Conservation (phyloP, 1,140 invertebrate species). For the Neodiprion virginianus region DNA sequence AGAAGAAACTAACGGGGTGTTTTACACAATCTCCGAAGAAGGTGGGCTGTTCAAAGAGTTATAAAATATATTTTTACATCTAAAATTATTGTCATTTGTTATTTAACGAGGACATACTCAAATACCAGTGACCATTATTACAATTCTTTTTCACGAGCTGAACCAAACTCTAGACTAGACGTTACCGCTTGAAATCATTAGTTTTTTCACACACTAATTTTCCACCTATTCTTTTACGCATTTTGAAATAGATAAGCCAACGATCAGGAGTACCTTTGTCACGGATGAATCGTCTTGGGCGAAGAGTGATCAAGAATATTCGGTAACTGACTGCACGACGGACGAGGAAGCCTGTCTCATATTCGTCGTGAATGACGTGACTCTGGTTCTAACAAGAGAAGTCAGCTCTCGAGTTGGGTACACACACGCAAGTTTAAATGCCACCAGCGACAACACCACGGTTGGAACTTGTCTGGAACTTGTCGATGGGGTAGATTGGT, state of each 20-base stretch:
- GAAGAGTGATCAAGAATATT: neutral
- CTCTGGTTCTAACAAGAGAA: neutral
- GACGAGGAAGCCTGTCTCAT: neutral
- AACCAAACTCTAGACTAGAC: no score
- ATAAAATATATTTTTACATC: no score
- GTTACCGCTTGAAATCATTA: no score
- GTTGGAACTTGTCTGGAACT: neutral
- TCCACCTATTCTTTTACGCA: neutral
- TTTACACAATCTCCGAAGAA: neutral
- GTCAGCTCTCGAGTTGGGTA: neutral
- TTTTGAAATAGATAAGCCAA: neutral
- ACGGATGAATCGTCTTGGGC: neutral
- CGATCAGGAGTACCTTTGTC: neutral
- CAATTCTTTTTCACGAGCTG: no score
- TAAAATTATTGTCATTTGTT: no score
- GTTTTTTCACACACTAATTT: neutral
- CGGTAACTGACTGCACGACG: neutral
- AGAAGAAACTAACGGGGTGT: neutral
- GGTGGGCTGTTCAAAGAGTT: neutral
- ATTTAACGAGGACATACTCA: no score
- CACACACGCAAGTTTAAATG: no score
- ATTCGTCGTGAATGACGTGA: neutral
- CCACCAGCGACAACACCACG: neutral
- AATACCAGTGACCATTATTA: no score
- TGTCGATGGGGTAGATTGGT: constrained; percentile 52